Base-by-base conservation (phyloP, 2,113 vertebrate species). In the Brienomyrus brachyistius region DNA sequence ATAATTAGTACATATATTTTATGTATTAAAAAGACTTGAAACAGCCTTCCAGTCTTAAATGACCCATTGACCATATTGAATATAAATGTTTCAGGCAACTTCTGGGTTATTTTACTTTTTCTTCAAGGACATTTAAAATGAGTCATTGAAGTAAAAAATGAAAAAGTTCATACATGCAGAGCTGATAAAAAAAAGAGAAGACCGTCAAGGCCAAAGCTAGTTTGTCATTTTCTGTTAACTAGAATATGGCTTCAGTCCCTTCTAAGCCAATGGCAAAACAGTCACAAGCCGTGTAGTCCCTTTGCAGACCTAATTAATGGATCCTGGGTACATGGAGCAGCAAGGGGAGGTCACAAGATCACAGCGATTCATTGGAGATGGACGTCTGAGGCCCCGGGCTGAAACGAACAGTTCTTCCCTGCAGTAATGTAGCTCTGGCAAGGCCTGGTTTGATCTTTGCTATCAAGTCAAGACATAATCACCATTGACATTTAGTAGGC, bases 271-370 rank as follows among this genome's bases (percentile, higher is more conserved):
- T 88, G 35, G 88, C 89, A 82, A 91, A 56, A 27, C 84, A 88
- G 88, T 85, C 90, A 85, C 90, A 45, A 89, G 35, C 45, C 59
- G 84, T 80, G 86, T 52, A 21, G 54, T 70, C 90, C 50, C 90
- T 91, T 83, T 56, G 87, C 91, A 89, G 90, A 89, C 88, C 88
- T 91, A 90, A 92, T 92, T 91, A 91, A 91, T 77, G 88, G 86
- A 86, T 89, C 47, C 56, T 56, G 13, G 86, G 86, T 90, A 88
- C 85, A 89, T 59, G 50, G 54, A 87, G 31, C 82, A 77, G 85
- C 89, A 87, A 88, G 59, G 15, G 70, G 84, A 62, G 48, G 91
- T 89, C 82, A 89, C 80, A 90, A 51, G 86, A 89, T 45, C 86
- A 89, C 88, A 62, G 17, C 0, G 27, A 11, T 48, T 88, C 87